Evolutionary conservation across 2,113 vertebrate species (phyloP), one percentile per base, ranked within the genome.

Genomic region (Silurus glanis): DNA sequence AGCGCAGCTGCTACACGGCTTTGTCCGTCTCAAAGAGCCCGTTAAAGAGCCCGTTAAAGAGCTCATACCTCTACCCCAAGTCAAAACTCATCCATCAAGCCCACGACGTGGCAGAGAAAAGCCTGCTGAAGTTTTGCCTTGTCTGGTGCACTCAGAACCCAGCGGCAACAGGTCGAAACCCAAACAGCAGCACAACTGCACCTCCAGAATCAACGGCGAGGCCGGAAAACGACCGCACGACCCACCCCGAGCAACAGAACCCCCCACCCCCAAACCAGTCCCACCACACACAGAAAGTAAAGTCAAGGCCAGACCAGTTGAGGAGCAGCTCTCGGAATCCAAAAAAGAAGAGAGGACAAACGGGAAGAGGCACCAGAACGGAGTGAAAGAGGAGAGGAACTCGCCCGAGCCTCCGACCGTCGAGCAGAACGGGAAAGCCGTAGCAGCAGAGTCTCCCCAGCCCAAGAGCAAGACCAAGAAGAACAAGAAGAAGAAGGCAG

Each of bases 401-500:
- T 91, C 94, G 0, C 23, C 92, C 19, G 91, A 96, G 88, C 0
- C 91, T 90, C 28, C 95, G 93, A 17, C 84, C 85, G 0, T 72
- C 12, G 94, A 95, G 87, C 95, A 95, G 89, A 94, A 95, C 1
- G 89, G 93, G 90, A 97, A 96, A 91, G 90, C 91, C 66, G 92
- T 89, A 87, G 93, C 91, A 59, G 94, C 95, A 0, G 97, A 96
- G 80, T 97, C 96, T 51, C 96, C 96, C 0, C 95, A 95, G 79
- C 91, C 93, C 80, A 95, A 94, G 90, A 91, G 91, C 90, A 95
- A 94, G 88, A 85, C 91, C 79, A 96, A 97, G 96, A 99, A 98
- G 90, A 97, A 92, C 90, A 98, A 98, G 93, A 99, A 99, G 95
- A 99, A 99, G 93, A 99, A 98, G 90, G 95, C 94, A 0, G 98